phyloP scores from a whole-genome alignment of 2,113 vertebrate species.

The Struthio camelus region DNA sequence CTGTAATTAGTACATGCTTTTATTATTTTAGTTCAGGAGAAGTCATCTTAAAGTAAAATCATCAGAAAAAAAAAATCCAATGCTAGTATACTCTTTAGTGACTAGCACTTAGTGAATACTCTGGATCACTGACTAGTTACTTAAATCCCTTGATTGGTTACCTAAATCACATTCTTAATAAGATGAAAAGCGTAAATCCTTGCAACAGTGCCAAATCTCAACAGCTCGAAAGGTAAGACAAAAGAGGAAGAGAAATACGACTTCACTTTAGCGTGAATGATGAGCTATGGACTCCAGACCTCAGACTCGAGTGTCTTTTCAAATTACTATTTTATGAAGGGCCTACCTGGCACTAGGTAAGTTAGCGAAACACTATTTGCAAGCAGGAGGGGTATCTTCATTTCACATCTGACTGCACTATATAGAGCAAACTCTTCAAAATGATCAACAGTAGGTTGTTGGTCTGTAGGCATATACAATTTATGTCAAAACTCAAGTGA shows the following conservation, averaged over 20 bases:
- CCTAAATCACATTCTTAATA: neutral
- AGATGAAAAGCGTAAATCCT: neutral
- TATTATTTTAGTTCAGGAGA: neutral
- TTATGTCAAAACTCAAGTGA: neutral
- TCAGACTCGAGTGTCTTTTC: neutral
- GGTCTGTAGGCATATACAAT: neutral
- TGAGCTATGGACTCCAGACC: neutral
- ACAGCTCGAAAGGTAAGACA: neutral
- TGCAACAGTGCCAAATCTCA: neutral
- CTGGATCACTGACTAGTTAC: neutral
- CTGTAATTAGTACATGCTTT: neutral
- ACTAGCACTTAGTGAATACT: neutral
- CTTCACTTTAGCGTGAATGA: neutral
- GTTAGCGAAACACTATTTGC: neutral
- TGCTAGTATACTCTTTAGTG: neutral
- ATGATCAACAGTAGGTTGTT: neutral
- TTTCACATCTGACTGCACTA: neutral
- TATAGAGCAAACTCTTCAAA: neutral
- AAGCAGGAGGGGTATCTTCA: neutral
- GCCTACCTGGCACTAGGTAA: neutral
- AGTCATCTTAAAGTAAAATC: neutral
- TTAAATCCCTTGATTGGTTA: neutral
- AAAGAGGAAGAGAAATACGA: neutral
- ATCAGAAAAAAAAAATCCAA: neutral
- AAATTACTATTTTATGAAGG: neutral